Evolutionary conservation across 2,797 vertebrate genomes (phyloP), one percentile per base, ranked within the genome.

Genomic region (Chromobotia macracanthus): DNA sequence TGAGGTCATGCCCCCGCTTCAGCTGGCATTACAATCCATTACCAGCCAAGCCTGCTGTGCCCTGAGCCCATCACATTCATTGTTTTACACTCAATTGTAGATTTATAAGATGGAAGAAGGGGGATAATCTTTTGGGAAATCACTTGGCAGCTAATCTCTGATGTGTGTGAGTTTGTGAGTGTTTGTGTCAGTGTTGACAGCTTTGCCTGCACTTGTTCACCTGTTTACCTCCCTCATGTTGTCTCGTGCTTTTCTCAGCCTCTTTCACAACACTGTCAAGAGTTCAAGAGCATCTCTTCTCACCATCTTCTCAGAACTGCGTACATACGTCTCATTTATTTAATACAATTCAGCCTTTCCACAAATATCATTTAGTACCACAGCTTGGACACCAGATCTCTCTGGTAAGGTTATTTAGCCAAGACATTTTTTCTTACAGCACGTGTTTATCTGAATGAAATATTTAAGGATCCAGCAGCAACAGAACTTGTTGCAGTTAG

Each of bases 1-100:
- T 53, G 21, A 19, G 51, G 53, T 55, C 21, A 55, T n/a, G 19
- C 19, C 31, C n/a, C 21, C 4, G 2, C 51, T 44, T 41, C 51
- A 72, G 51, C n/a, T n/a, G n/a, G n/a, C 58, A 68, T 72, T 76
- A 66, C 71, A 83, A n/a, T 79, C 66, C 71, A 71, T 58, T 69
- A 72, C 61, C 63, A 50, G 31, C 51, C 65, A 10, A 8, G 64
- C 15, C 55, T 15, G 72, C 55, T 65, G 63, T 25, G 76, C 76
- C 66, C 65, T 11, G 48, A 28, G 23, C 58, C 19, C n/a, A 67
- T 82, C 58, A 19, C 53, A 72, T 79, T 70, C 65, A 15, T 25
- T 51, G 72, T 73, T 51, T 61, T 60, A n/a, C 74, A 64, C 41
- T 73, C 28, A 35, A 65, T 53, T 41, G 48, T 18, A 15, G 38